Conservation (phyloP, 2,113 vertebrate species). For the Cranoglanis bouderius region DNA sequence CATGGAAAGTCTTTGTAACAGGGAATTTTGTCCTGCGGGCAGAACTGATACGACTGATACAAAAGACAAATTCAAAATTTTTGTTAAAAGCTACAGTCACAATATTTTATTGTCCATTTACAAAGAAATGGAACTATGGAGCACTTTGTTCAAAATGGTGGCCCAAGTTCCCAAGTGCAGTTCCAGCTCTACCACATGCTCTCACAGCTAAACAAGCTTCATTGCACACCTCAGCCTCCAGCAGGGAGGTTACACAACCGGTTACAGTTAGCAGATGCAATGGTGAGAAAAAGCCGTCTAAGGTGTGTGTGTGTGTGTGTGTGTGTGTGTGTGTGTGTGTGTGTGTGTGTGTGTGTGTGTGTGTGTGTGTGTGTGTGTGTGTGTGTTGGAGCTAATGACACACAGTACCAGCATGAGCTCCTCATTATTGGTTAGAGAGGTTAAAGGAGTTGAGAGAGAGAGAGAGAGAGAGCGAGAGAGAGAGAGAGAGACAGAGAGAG, state of each 20-base stretch:
- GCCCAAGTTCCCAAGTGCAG: neutral
- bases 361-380: slow-evolving; percentile 3
- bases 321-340: slow-evolving; percentile 9
- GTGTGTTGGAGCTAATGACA: slow-evolving; percentile 18
- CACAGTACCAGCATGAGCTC: slow-evolving; percentile 23
- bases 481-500: slow-evolving; percentile 24
- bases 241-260: neutral
- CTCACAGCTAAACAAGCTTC: neutral
- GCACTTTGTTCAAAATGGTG: neutral
- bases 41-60: neutral
- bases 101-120: neutral
- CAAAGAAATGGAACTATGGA: neutral
- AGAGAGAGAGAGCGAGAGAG: slow-evolving; percentile 24
- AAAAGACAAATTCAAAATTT: neutral
- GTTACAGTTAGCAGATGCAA: neutral
- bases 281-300: slow-evolving; percentile 20
- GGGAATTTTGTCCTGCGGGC: neutral
- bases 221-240: neutral
- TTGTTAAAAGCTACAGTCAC: neutral
- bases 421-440: slow-evolving; percentile 35
- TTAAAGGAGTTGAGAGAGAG: slow-evolving; percentile 20
- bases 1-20: neutral
- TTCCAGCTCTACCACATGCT: neutral
- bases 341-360: slow-evolving; percentile 5
- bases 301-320: slow-evolving; percentile 4